These are phyloP conservation scores for Rhopalosiphum padi DNA, from an alignment of 1,140 invertebrate genomes.

Conservation along the genomic window DNA sequence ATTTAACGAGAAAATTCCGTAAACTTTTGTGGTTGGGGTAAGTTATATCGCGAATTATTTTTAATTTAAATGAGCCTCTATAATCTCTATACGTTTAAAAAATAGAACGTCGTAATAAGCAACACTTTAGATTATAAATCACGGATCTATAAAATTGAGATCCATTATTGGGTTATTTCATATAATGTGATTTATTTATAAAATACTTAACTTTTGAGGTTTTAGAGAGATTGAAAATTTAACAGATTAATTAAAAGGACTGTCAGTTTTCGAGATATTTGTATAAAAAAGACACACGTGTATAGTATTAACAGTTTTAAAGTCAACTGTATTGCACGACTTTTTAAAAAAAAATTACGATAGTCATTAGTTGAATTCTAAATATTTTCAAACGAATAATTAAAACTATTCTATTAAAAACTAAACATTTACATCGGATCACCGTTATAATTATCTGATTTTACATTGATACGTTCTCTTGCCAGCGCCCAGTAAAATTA, in stretches of 20 bases:
- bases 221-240: neutral
- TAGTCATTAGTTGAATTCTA: neutral
- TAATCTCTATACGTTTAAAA: neutral
- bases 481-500: neutral
- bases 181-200: neutral
- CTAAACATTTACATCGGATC: neutral
- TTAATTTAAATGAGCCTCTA: neutral
- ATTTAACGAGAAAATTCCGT: neutral
- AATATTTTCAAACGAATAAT: neutral
- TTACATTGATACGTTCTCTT: neutral
- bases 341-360: neutral
- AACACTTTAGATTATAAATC: neutral
- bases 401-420: neutral
- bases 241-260: too few relatives aligned
- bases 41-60: neutral
- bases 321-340: neutral
- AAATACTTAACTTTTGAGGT: neutral
- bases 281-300: neutral
- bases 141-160: neutral
- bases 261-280: neutral
- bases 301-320: neutral
- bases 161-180: neutral
- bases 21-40: neutral
- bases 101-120: neutral
- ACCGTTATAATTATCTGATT: neutral